Base-by-base conservation (phyloP, 2,888 invertebrate species). In the Venusia cambrica region DNA sequence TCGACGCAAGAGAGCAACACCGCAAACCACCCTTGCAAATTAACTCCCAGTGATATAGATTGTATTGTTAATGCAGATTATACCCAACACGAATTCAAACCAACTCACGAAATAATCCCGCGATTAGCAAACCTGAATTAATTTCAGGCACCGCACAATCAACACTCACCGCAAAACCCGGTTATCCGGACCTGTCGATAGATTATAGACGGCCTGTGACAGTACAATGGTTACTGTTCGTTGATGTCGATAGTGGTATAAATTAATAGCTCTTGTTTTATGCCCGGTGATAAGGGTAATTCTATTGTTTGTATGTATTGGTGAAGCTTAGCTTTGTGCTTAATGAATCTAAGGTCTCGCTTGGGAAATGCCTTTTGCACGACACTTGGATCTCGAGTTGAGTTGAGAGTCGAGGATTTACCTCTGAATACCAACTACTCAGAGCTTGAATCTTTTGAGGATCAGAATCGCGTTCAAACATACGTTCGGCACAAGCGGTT, bases 121-220 rank as follows among this genome's bases (percentile, higher is more conserved):
- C 17, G 11, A 25, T 35, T 39, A 19, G 17, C 26, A 41, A 30
- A 36, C 21, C 43, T 14, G 22, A 38, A 46, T 41, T 44, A 33
- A 42, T 46, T 45, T 29, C 16, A 18, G 16, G 19, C 26, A 41
- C 46, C 49, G 31, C 47, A 42, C 33, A 39, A 48, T 46, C 46
- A 41, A 29, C 36, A 26, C 18, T 11, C 10, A 43, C 36, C 36
- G 15, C 38, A 25, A 36, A 21, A 13, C n/a, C 22, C 14, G 34
- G 30, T 35, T 38, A 37, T 17, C 18, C 31, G 19, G 37, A 18
- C 36, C 26, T 45, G 37, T 34, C 41, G 16, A 31, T 22, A 21
- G 30, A 37, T 29, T 38, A 37, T 26, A 38, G 22, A 27, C 9
- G 20, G 9, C 31, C 25, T 27, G 16, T 13, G 29, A 43, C 47